phyloP scores from a whole-genome alignment of 2,797 vertebrate genomes.

The Sternotherus odoratus region DNA sequence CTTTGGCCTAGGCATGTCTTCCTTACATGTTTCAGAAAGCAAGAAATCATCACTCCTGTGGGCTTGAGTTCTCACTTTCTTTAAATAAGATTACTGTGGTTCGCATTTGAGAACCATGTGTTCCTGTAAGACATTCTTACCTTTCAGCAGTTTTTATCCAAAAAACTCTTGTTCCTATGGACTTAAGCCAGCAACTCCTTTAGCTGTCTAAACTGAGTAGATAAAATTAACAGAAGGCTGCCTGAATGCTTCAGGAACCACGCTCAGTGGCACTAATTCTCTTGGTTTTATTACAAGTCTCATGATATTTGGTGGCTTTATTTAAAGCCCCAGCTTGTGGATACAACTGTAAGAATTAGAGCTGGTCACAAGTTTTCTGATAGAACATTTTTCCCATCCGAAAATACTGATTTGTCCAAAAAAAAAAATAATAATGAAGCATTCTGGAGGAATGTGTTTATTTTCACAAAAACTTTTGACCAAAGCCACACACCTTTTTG shows the following conservation, averaged over 20 bases:
- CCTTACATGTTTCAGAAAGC: not conserved
- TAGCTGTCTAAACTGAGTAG: not conserved
- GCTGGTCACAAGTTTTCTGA: conserved; percentile 29
- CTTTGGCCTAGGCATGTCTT: not conserved
- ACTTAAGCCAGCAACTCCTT: too few species aligned
- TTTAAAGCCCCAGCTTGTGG: not conserved
- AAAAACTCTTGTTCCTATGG: not conserved
- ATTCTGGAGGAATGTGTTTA: conserved; percentile 23
- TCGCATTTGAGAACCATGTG: not conserved
- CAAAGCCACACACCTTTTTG: conserved; percentile 19
- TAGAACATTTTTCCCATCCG: conserved; percentile 13
- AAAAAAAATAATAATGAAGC: too few species aligned
- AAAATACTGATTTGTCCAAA: conserved; percentile 29
- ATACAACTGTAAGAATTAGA: conserved; percentile 4
- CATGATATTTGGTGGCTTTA: not conserved
- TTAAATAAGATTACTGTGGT: not conserved
- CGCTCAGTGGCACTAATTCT: not conserved
- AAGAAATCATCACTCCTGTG: not conserved
- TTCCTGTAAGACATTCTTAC: not conserved
- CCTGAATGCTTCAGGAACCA: not conserved
- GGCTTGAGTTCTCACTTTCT: not conserved
- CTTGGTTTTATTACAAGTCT: not conserved
- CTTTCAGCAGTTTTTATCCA: not conserved
- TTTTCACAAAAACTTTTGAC: conserved; percentile 39
- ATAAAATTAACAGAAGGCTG: not conserved